Evolutionary conservation across 2,113 vertebrate genomes (phyloP).

Genomic region (Callorhinus ursinus): DNA sequence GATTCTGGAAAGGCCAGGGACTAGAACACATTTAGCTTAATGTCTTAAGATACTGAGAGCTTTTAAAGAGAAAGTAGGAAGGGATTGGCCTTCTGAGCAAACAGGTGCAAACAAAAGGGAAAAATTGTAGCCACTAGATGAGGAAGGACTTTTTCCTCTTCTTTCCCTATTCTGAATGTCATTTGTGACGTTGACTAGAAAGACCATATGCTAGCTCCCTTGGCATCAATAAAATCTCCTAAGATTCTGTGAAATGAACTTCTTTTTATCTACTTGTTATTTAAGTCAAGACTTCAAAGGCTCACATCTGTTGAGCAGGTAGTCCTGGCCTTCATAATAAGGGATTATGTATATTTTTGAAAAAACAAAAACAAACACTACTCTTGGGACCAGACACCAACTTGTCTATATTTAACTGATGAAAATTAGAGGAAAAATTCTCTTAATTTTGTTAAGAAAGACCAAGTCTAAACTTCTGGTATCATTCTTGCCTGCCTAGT

Average conservation of each 20-base stretch:
- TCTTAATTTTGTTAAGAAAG: constrained; percentile 1
- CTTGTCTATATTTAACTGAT: neutral
- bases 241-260: neutral
- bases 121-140: neutral
- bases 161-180: neutral
- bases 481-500: neutral
- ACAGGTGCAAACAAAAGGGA: neutral
- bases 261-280: neutral
- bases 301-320: neutral
- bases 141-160: neutral
- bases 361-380: neutral
- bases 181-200: neutral
- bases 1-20: neutral
- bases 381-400: neutral
- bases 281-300: neutral
- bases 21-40: neutral
- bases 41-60: neutral
- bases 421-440: neutral
- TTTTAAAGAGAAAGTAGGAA: neutral
- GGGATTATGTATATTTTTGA: neutral
- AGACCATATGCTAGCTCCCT: neutral
- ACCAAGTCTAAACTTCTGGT: neutral
- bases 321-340: neutral
- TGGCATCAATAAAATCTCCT: neutral
- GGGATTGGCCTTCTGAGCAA: neutral